These are phyloP conservation scores for Egretta garzetta DNA, from an alignment of 2,113 vertebrate species.

Conservation along the genomic window DNA sequence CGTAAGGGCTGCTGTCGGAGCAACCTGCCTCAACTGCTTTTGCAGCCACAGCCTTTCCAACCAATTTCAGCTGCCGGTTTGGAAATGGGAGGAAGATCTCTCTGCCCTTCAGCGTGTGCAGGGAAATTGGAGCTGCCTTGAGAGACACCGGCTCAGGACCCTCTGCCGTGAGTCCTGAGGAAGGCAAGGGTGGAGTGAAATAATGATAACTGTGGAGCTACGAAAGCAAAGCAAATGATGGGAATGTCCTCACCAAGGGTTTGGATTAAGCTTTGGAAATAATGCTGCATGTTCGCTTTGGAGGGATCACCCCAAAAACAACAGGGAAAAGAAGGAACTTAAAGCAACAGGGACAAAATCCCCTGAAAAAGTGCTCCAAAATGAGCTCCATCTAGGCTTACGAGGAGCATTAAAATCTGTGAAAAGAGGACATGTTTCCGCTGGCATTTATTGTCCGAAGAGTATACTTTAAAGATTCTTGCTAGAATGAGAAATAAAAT, in stretches of 20 bases:
- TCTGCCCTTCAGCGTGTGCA: not conserved
- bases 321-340: not conserved
- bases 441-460: slow-evolving; percentile 25
- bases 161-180: not conserved
- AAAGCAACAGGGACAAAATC: not conserved
- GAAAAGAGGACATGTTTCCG: not conserved
- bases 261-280: not conserved
- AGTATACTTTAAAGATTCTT: slow-evolving; percentile 4
- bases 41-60: not conserved
- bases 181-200: not conserved
- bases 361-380: not conserved
- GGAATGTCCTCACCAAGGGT: not conserved
- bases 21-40: not conserved
- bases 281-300: not conserved
- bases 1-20: not conserved
- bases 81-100: not conserved
- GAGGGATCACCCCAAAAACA: not conserved
- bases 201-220: not conserved
- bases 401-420: not conserved
- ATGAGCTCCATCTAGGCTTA: not conserved
- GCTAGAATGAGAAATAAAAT: slow-evolving; percentile 28
- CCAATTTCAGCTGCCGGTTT: not conserved
- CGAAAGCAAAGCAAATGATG: not conserved
- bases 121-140: not conserved
- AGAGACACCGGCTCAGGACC: no score